A percentile compares a stretch with the other conserved stretches of the same genome.
These are phyloP conservation scores for Brachyalestes nurse DNA, from an alignment of 2,797 vertebrate genomes.

Conservation along the genomic window DNA sequence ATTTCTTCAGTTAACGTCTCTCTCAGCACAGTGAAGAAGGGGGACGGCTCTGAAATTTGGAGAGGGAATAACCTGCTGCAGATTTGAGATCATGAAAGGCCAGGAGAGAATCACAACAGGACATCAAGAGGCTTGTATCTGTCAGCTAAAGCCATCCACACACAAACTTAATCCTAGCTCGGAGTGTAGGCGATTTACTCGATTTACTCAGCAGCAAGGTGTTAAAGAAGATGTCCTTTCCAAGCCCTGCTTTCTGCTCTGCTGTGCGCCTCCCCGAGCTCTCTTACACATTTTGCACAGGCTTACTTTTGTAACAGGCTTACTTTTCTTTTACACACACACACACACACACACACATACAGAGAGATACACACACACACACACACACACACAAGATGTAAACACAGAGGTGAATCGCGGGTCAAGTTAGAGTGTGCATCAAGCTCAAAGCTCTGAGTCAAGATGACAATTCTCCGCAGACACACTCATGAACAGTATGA, in stretches of 20 bases:
- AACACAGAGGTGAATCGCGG: slow-evolving; percentile 1
- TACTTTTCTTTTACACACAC: not conserved
- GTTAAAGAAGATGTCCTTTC: slow-evolving; percentile 42
- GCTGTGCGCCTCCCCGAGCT: slow-evolving; percentile 15
- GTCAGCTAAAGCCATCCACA: slow-evolving; percentile 45
- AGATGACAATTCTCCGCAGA: slow-evolving; percentile 1
- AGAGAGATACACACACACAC: slow-evolving; percentile 2
- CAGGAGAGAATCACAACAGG: slow-evolving; percentile 39
- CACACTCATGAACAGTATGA: not conserved
- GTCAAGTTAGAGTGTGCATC: not conserved
- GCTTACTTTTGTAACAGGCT: too few species aligned
- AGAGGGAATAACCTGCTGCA: slow-evolving; percentile 24
- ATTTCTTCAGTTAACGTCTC: too few species aligned
- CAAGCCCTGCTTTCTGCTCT: slow-evolving; percentile 21
- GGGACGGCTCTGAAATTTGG: slow-evolving; percentile 26
- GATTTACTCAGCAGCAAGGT: slow-evolving; percentile 48
- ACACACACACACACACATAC: not conserved
- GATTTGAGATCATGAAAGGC: slow-evolving; percentile 38
- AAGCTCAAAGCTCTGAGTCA: slow-evolving; percentile 10
- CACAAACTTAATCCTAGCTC: slow-evolving; percentile 43
- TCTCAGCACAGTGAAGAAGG: not conserved
- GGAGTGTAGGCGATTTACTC: slow-evolving; percentile 43
- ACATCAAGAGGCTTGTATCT: slow-evolving; percentile 47
- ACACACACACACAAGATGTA: not conserved
- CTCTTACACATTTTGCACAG: slow-evolving; percentile 23